Conservation (phyloP, 2,113 vertebrate species). For the Egretta garzetta region DNA sequence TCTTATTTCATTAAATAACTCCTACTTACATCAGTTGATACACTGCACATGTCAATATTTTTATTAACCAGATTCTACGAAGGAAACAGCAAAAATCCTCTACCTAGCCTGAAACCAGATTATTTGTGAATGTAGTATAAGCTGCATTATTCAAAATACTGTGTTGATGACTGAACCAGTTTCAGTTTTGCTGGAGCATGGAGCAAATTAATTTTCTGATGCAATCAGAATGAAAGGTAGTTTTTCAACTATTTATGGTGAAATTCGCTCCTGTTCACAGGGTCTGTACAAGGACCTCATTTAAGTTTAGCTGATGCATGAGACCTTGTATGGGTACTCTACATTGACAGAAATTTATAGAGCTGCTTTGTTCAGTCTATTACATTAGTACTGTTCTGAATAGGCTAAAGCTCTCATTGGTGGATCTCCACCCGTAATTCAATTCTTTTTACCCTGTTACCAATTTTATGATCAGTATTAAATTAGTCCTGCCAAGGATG, state of each 20-base stretch:
- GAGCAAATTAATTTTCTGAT: constrained; percentile 39
- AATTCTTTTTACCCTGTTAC: not conserved
- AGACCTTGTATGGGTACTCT: constrained; percentile 33
- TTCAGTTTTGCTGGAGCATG: constrained; percentile 6
- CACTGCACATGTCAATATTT: not conserved
- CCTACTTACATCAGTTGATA: constrained; percentile 40
- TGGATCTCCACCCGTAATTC: not conserved
- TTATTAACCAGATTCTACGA: not conserved
- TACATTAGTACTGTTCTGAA: constrained; percentile 4
- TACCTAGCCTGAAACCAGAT: not conserved
- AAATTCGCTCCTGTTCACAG: constrained; percentile 11
- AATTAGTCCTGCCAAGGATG: not conserved
- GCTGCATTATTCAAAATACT: not conserved
- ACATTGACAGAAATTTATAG: constrained; percentile 38
- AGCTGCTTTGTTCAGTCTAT: constrained; percentile 10
- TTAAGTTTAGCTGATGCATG: constrained; percentile 11
- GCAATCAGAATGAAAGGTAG: constrained; percentile 30
- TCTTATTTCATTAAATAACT: constrained; percentile 65
- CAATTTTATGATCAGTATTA: not conserved
- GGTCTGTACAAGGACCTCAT: constrained; percentile 27
- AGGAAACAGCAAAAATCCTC: not conserved
- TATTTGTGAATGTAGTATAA: not conserved
- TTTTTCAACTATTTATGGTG: constrained; percentile 6
- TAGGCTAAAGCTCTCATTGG: not conserved
- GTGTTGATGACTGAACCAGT: not conserved